These are phyloP conservation scores for Galbula dea DNA, from an alignment of 2,113 vertebrate genomes.

Conservation along the genomic window DNA sequence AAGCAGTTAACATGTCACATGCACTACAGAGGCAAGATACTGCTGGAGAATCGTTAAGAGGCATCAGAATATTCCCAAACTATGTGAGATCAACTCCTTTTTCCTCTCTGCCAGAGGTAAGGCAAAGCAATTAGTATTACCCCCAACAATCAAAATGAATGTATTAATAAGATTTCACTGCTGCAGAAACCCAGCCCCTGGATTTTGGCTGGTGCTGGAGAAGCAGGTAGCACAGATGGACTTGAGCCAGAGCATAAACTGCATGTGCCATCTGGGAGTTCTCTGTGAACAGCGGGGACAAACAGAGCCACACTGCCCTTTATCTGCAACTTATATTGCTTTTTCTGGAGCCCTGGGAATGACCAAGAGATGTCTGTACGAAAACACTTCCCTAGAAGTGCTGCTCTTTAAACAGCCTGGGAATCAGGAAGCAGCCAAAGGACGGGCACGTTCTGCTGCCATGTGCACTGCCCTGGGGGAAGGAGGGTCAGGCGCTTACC, in stretches of 20 bases:
- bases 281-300: background rate
- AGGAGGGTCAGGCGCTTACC: constrained; percentile 75
- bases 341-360: background rate
- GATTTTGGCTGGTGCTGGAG: background rate
- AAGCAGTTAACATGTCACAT: background rate
- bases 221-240: background rate
- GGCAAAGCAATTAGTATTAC: background rate
- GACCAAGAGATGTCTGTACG: background rate
- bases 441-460: background rate
- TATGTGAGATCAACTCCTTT: accelerated
- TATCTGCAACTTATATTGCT: background rate
- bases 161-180: background rate
- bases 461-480: background rate
- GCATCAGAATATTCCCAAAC: background rate
- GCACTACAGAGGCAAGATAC: background rate
- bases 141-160: background rate
- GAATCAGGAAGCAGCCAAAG: background rate
- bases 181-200: background rate
- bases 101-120: background rate
- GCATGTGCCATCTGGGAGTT: background rate
- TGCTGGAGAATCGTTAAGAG: background rate
- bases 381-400: background rate
- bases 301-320: background rate
- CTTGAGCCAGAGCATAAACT: background rate
- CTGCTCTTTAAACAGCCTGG: background rate